These are phyloP conservation scores for Podarcis lilfordi DNA, from an alignment of 2,797 vertebrate genomes.

Conservation along the genomic window DNA sequence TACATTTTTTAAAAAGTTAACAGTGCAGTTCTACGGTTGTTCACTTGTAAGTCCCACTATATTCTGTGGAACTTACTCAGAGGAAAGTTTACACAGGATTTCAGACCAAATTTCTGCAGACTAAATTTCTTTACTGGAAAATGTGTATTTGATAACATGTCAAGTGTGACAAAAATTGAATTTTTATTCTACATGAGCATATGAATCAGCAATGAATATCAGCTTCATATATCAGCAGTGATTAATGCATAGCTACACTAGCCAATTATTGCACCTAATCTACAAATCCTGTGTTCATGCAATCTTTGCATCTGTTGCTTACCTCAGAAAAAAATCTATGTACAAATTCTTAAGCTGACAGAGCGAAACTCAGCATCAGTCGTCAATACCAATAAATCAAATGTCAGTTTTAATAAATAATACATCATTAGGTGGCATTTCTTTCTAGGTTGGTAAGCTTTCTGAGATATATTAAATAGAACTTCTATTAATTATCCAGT, in stretches of 20 bases:
- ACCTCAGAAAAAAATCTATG: slow-evolving; percentile 47
- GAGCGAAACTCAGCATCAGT: slow-evolving; percentile 33
- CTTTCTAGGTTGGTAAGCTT: neutral
- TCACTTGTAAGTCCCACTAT: too few species aligned
- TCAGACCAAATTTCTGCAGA: neutral
- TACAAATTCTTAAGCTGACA: slow-evolving; percentile 6
- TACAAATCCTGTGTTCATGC: slow-evolving; percentile 42
- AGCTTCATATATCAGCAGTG: slow-evolving; percentile 3
- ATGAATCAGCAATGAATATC: neutral
- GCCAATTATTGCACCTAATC: slow-evolving; percentile 42
- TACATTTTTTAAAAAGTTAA: neutral
- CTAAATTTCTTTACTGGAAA: neutral
- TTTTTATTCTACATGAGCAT: neutral
- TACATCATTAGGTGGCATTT: slow-evolving; percentile 27
- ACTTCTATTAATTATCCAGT: slow-evolving; percentile 17
- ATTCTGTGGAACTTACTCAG: neutral
- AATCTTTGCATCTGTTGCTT: slow-evolving; percentile 43
- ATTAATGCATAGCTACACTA: slow-evolving; percentile 47
- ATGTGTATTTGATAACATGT: neutral
- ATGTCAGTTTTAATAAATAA: slow-evolving; percentile 40
- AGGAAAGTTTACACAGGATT: neutral
- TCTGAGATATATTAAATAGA: slow-evolving; percentile 36
- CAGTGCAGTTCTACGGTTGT: neutral
- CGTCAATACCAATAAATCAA: slow-evolving; percentile 11
- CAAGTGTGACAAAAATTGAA: neutral